Evolutionary conservation across 1,140 invertebrate genomes (phyloP).

Genomic region (Drepana arcuata): DNA sequence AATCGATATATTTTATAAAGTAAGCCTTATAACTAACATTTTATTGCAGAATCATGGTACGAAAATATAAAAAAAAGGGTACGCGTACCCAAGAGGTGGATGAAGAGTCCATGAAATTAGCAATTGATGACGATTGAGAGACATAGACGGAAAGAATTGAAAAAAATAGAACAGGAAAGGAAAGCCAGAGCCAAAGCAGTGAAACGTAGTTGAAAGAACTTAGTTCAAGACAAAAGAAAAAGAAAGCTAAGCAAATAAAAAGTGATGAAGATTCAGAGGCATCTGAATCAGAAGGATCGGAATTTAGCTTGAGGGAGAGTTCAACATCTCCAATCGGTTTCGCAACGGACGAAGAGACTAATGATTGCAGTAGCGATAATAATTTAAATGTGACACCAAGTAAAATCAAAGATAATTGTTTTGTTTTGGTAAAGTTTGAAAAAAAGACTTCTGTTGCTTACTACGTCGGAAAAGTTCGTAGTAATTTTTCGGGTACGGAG

Average conservation of each 20-base stretch:
- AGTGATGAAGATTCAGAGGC: slow-evolving; percentile 12
- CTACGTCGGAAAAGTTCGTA: slow-evolving; percentile 9
- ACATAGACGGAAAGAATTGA: background rate
- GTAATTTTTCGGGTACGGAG: slow-evolving; percentile 4
- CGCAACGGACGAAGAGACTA: slow-evolving; percentile 14
- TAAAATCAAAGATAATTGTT: slow-evolving; percentile 14
- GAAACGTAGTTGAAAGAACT: slow-evolving; percentile 1
- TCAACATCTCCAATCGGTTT: slow-evolving; percentile 19
- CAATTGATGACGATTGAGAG: slow-evolving; percentile 2
- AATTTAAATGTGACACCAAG: slow-evolving; percentile 10
- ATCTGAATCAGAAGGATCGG: slow-evolving; percentile 16
- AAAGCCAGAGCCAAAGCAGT: background rate
- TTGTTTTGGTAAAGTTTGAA: slow-evolving; percentile 14
- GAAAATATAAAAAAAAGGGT: slow-evolving; percentile 5
- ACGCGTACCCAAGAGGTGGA: slow-evolving; percentile 3
- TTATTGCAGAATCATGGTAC: slow-evolving; percentile 4
- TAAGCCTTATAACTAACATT: slow-evolving; percentile 1
- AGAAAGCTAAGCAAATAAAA: slow-evolving; percentile 20
- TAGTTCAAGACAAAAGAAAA: slow-evolving; percentile 13
- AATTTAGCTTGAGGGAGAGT: slow-evolving; percentile 19
- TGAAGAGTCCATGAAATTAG: slow-evolving; percentile 2
- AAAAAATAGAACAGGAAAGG: background rate
- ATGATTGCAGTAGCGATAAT: slow-evolving; percentile 9
- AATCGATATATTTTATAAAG: slow-evolving; percentile 68
- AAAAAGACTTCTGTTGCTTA: slow-evolving; percentile 6